Percentiles rank a stretch among this genome's conserved stretches.
Conservation (phyloP, 2,888 invertebrate genomes). For the Caenorhabditis becei region DNA sequence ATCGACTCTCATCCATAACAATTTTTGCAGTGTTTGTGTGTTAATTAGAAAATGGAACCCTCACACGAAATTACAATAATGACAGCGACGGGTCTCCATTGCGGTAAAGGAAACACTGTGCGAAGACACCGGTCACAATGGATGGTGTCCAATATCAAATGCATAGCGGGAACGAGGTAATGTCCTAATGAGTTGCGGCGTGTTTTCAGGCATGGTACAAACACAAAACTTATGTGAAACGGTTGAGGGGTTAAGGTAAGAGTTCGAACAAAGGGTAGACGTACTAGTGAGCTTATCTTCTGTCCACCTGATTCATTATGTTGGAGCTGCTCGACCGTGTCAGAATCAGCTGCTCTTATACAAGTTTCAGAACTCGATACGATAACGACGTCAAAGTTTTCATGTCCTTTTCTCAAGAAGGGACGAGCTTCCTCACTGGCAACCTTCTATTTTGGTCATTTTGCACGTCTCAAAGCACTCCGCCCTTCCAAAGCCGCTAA, state of each 20-base stretch:
- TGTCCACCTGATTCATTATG: conserved; percentile 46
- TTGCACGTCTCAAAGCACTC: background rate
- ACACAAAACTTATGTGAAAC: conserved; percentile 6
- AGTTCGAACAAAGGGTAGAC: conserved; percentile 8
- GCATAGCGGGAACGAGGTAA: conserved; percentile 34
- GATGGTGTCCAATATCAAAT: conserved; percentile 58
- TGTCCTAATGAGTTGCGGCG: conserved; percentile 49
- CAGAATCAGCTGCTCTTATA: conserved; percentile 21
- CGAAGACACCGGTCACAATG: conserved; percentile 53
- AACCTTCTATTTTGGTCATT: background rate
- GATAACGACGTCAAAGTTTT: conserved; percentile 33
- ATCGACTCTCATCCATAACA: conserved; percentile 56
- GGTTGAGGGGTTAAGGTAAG: background rate
- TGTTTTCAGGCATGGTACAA: background rate
- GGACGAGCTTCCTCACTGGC: background rate
- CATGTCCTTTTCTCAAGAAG: conserved; percentile 12
- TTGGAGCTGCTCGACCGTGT: conserved; percentile 12
- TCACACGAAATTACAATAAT: conserved; percentile 57
- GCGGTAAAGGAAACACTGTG: conserved; percentile 47
- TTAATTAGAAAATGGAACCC: conserved; percentile 66
- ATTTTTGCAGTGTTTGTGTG: conserved; percentile 39
- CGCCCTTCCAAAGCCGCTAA: background rate
- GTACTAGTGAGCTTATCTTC: conserved; percentile 9
- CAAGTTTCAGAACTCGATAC: background rate
- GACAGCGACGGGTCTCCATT: conserved; percentile 45